Evolutionary conservation across 2,888 invertebrate species (phyloP).

Genomic region (Thera obeliscata): DNA sequence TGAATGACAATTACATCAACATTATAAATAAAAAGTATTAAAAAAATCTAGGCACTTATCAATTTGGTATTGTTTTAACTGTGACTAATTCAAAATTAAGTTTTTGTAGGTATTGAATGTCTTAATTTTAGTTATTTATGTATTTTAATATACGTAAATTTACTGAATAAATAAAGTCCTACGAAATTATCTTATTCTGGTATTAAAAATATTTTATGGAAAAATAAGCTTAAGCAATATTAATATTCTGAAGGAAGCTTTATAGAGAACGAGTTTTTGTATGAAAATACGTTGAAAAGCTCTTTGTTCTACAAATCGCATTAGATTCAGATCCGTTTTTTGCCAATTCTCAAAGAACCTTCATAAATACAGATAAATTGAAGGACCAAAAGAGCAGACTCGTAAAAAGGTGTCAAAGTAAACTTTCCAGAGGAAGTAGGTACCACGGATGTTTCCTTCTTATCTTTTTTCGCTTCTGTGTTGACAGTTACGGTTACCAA

Average conservation of each 20-base stretch:
- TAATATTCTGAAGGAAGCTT: conserved; percentile 1
- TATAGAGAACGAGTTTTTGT: conserved; percentile 1
- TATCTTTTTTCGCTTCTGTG: conserved; percentile 70
- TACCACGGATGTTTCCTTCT: conserved; percentile 73
- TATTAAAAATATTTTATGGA: neutral
- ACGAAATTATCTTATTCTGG: neutral
- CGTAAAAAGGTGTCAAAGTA: conserved; percentile 59
- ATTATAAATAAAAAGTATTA: too few relatives aligned
- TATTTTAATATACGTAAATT: too few relatives aligned
- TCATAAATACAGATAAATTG: conserved; percentile 46
- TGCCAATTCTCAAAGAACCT: conserved; percentile 31
- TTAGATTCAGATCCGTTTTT: conserved; percentile 27
- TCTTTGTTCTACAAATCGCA: conserved; percentile 35
- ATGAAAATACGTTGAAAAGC: conserved; percentile 40
- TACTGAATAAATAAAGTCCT: too few relatives aligned
- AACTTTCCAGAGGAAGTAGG: conserved; percentile 70
- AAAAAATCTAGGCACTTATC: too few relatives aligned
- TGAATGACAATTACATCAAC: too few relatives aligned
- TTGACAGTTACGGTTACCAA: conserved; percentile 75
- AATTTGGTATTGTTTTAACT: too few relatives aligned
- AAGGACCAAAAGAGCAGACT: conserved; percentile 34
- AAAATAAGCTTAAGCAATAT: neutral
- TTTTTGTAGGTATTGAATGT: too few relatives aligned
- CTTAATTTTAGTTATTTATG: too few relatives aligned
- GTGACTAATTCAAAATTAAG: too few relatives aligned